Percentiles rank a stretch among this genome's conserved stretches.
These are phyloP conservation scores for Neuroterus valhalla DNA, from an alignment of 1,140 invertebrate genomes.

Conservation along the genomic window DNA sequence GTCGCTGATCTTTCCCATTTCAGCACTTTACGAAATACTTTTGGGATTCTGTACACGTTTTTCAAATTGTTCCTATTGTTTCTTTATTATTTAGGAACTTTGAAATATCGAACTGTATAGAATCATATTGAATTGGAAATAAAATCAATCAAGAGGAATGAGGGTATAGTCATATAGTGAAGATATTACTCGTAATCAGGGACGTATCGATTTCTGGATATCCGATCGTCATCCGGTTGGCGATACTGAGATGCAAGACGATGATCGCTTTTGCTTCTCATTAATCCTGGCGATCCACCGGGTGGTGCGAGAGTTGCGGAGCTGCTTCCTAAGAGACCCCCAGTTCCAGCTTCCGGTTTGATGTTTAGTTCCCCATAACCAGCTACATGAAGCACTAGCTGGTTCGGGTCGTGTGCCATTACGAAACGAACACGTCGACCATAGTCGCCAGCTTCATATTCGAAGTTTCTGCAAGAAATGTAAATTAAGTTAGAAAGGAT, in stretches of 20 bases:
- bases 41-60: no score
- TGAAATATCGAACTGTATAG: no score
- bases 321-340: slow-evolving; percentile 70
- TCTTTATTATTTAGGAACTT: no score
- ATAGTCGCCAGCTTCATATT: slow-evolving; percentile 93
- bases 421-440: slow-evolving; percentile 88
- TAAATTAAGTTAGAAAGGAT: neutral
- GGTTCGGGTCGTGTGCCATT: slow-evolving; percentile 92
- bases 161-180: slow-evolving; percentile 28
- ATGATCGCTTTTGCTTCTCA: slow-evolving; percentile 95
- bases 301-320: slow-evolving; percentile 79
- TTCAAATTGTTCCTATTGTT: no score
- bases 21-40: slow-evolving; percentile 2
- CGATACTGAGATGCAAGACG: slow-evolving; percentile 91
- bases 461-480: slow-evolving; percentile 83
- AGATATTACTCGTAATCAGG: slow-evolving; percentile 72
- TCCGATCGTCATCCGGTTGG: slow-evolving; percentile 84
- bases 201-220: slow-evolving; percentile 71
- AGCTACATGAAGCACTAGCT: slow-evolving; percentile 88
- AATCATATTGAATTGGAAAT: no score
- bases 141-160: slow-evolving; percentile 2
- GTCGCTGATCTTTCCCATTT: slow-evolving; percentile 22
- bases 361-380: slow-evolving; percentile 93
- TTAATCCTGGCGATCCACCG: slow-evolving; percentile 82
- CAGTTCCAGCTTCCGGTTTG: slow-evolving; percentile 73